Percentiles rank a stretch among this genome's conserved stretches.
These are phyloP conservation scores for Neomonachus schauinslandi DNA, from an alignment of 2,113 vertebrate species.

Conservation along the genomic window DNA sequence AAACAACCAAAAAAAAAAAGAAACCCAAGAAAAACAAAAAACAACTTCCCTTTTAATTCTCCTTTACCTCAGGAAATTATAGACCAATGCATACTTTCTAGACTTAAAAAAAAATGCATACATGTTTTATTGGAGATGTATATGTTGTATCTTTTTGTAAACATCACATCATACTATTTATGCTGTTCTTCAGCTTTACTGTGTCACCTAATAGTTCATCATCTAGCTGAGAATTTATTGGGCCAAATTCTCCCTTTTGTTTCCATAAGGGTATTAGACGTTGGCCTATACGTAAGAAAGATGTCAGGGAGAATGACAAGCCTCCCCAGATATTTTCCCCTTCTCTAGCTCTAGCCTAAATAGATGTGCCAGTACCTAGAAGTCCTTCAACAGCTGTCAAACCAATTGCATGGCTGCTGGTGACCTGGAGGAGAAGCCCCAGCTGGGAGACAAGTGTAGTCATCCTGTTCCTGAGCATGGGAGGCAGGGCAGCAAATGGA, in stretches of 20 bases:
- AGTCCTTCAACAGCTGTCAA: slow-evolving; percentile 57
- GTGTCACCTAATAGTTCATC: background rate
- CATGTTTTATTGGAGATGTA: background rate
- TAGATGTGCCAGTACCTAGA: background rate
- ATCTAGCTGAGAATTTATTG: background rate
- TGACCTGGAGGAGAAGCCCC: background rate
- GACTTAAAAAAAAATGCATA: background rate
- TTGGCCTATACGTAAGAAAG: background rate
- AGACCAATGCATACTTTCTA: background rate
- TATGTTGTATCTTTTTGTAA: background rate
- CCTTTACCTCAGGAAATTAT: background rate
- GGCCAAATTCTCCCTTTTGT: background rate
- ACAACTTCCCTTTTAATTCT: background rate
- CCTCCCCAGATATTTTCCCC: background rate
- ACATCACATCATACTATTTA: background rate
- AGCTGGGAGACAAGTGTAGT: slow-evolving; percentile 47
- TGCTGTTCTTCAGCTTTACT: background rate
- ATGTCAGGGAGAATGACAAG: background rate
- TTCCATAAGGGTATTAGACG: background rate
- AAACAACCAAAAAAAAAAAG: background rate
- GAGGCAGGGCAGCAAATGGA: background rate
- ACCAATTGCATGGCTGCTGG: background rate
- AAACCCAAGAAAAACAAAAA: too few relatives aligned
- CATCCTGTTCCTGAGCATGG: background rate
- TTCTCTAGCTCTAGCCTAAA: background rate